Evolutionary conservation across 2,113 vertebrate genomes (phyloP), one percentile per base, ranked within the genome.

Genomic region (Poeciliopsis prolifica): DNA sequence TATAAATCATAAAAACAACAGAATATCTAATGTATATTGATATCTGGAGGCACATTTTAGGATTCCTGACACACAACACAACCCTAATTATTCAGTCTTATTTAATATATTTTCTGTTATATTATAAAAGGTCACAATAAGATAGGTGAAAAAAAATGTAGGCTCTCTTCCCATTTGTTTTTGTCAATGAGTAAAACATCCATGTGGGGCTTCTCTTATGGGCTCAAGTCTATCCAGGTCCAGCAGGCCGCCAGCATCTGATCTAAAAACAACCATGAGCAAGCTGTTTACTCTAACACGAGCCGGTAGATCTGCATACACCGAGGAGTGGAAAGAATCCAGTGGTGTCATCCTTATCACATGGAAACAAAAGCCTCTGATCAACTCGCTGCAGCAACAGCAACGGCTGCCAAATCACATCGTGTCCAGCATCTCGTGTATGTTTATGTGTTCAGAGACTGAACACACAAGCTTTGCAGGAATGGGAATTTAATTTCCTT

Each of bases 311-410:
- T 40, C 44, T 22, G 58, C 65, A 33, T 19, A 28, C 28, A 29
- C 19, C 12, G 2, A 61, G 30, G 42, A 73, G 74, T 76, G 87
- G 82, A 85, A 87, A 83, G 71, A 87, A 84, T 85, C 73, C 75
- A 64, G 9, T 15, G 13, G 54, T 31, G 62, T 48, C 69, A 75
- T 68, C 33, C 75, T 70, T 86, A 84, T 86, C 79, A 74, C 65
- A 44, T 26, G 7, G 71, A 74, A 80, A 85, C 78, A 87, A 77
- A 65, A 54, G 75, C 71, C 51, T 40, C 54, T 64, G 80, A 80
- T 78, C 78, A 81, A 64, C 60, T 67, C 22, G 61, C 77, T 75
- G 61, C 74, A 69, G 75, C 75, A 83, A 86, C 81, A 68, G 64
- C 33, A 65, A 26, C 40, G 67, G 58, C 48, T 12, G 48, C 61